These are phyloP conservation scores for Dysidea cf. avara DNA, from an alignment of 37 sponge, comb jelly and placozoan genomes.

Conservation along the genomic window DNA sequence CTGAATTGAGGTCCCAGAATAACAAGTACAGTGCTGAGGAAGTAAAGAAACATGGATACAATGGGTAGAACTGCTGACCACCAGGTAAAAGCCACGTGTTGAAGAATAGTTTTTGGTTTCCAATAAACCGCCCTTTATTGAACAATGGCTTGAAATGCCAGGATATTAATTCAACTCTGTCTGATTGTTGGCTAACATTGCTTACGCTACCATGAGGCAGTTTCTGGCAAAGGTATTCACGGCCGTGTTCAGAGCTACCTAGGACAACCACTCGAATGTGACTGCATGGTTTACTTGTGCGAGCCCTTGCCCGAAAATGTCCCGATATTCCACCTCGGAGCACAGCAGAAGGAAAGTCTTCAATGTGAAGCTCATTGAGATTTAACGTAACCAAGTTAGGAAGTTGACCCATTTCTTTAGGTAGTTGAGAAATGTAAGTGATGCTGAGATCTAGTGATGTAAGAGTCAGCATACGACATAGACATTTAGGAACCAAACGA, in stretches of 20 bases:
- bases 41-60: slow-evolving; percentile 74
- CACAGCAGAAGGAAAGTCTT: slow-evolving; percentile 19
- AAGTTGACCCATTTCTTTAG: slow-evolving; percentile 64
- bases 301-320: slow-evolving; percentile 41
- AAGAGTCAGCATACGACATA: slow-evolving; percentile 63
- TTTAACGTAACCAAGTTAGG: slow-evolving; percentile 58
- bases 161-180: slow-evolving; percentile 43
- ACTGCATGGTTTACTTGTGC: slow-evolving; percentile 62
- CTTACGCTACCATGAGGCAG: slow-evolving; percentile 11
- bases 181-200: not conserved
- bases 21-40: slow-evolving; percentile 63
- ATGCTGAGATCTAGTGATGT: slow-evolving; percentile 69
- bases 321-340: slow-evolving; percentile 30
- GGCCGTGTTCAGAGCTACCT: slow-evolving; percentile 52
- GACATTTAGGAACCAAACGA: slow-evolving; percentile 48
- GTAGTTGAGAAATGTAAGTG: slow-evolving; percentile 37
- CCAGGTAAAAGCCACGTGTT: slow-evolving; percentile 69
- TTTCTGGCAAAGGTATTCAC: slow-evolving; percentile 34
- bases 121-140: slow-evolving; percentile 20
- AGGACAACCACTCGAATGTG: slow-evolving; percentile 57
- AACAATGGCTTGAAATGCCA: slow-evolving; percentile 52
- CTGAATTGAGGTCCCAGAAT: slow-evolving; percentile 52
- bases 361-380: slow-evolving; percentile 42
- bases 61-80: slow-evolving; percentile 11
- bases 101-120: slow-evolving; percentile 50